A percentile compares a stretch with the other conserved stretches of the same genome.
Conservation (phyloP, 2,113 vertebrate species). For the Atractosteus spatula region DNA sequence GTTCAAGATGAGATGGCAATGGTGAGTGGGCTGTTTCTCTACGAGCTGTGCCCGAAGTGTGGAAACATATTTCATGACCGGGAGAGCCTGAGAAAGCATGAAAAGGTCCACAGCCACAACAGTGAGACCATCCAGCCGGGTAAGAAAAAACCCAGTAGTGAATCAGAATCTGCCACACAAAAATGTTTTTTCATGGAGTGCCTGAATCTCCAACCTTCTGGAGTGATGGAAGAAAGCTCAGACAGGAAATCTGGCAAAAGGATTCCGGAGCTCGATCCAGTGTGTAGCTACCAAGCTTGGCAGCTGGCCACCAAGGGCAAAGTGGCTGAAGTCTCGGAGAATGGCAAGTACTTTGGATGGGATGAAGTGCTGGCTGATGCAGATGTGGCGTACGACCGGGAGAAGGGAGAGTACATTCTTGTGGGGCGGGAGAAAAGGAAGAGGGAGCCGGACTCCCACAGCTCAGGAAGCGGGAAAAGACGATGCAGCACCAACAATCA, state of each 20-base stretch:
- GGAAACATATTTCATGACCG: conserved; percentile 88
- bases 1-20: conserved; percentile 76
- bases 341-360: conserved; percentile 68
- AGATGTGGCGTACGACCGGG: conserved; percentile 78
- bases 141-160: conserved; percentile 40
- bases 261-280: conserved; percentile 85
- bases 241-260: conserved; percentile 65
- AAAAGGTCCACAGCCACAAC: conserved; percentile 70
- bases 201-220: conserved; percentile 71
- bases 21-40: conserved; percentile 78
- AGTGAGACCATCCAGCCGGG: conserved; percentile 31
- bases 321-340: conserved; percentile 80
- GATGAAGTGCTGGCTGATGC: conserved; percentile 71
- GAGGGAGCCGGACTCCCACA: conserved; percentile 67
- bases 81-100: conserved; percentile 84
- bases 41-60: conserved; percentile 89
- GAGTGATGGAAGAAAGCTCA: conserved; percentile 40
- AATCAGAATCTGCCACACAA: conserved; percentile 53
- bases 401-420: conserved; percentile 77
- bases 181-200: conserved; percentile 81
- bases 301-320: conserved; percentile 86
- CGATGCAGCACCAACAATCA: conserved; percentile 46
- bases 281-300: conserved; percentile 94
- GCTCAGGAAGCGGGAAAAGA: conserved; percentile 50
- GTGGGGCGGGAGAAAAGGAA: conserved; percentile 80